Percentiles rank a stretch among this genome's conserved stretches.
Evolutionary conservation across 2,113 vertebrate species (phyloP).

Genomic region (Mohoua ochrocephala): DNA sequence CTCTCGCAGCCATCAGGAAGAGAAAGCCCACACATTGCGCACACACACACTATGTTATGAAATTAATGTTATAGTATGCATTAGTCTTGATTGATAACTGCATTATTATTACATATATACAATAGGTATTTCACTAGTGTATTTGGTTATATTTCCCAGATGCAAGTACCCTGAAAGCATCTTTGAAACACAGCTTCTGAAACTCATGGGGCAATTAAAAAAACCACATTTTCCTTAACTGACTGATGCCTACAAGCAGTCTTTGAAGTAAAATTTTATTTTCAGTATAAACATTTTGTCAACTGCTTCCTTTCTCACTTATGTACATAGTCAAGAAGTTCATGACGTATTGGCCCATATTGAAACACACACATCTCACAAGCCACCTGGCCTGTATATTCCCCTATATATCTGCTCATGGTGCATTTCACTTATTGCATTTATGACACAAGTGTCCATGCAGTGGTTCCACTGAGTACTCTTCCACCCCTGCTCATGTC

Average conservation of each 20-base stretch:
- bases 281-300: background rate
- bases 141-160: background rate
- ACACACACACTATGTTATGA: fast-evolving
- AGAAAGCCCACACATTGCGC: background rate
- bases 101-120: background rate
- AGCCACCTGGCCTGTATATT: background rate
- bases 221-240: background rate
- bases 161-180: background rate
- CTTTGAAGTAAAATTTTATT: background rate
- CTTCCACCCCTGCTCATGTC: background rate
- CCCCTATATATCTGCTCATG: background rate
- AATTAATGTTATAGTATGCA: background rate
- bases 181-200: background rate
- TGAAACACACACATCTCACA: background rate
- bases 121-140: background rate
- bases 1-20: background rate
- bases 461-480: background rate
- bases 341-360: background rate
- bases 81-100: background rate
- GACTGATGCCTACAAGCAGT: background rate
- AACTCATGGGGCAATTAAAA: background rate
- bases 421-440: background rate
- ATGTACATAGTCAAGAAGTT: background rate
- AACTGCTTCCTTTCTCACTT: background rate
- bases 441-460: background rate